Evolutionary conservation across 2,888 invertebrate species (phyloP).

Genomic region (Allygus modestus): DNA sequence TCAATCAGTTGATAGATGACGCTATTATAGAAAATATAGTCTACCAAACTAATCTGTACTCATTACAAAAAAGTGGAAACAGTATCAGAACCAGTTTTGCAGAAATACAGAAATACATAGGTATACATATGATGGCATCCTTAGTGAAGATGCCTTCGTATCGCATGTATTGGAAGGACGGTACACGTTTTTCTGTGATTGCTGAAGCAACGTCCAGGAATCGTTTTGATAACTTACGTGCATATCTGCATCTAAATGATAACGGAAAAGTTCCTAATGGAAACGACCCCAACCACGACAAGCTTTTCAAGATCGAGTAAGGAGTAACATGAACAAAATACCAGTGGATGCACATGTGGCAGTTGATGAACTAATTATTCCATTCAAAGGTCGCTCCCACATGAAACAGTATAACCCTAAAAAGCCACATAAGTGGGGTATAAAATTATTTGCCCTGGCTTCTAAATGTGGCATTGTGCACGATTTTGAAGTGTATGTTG

Average conservation of each 20-base stretch:
- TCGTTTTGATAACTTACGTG: slow-evolving; percentile 66
- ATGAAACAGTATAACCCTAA: slow-evolving; percentile 70
- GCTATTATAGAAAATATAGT: background rate
- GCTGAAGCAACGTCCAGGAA: slow-evolving; percentile 67
- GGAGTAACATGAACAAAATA: slow-evolving; percentile 67
- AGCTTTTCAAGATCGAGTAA: slow-evolving; percentile 68
- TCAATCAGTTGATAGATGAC: slow-evolving; percentile 29
- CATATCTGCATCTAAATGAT: slow-evolving; percentile 49
- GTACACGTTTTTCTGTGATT: slow-evolving; percentile 63
- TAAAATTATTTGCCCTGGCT: slow-evolving; percentile 71
- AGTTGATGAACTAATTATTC: slow-evolving; percentile 71
- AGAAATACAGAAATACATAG: slow-evolving; percentile 69
- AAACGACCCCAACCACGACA: slow-evolving; percentile 64
- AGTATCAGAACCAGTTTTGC: slow-evolving; percentile 62
- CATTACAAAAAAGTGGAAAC: slow-evolving; percentile 63
- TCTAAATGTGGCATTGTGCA: slow-evolving; percentile 70
- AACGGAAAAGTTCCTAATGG: background rate
- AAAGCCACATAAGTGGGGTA: slow-evolving; percentile 72
- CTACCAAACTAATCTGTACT: slow-evolving; percentile 49
- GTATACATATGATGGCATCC: slow-evolving; percentile 68
- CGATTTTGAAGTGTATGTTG: slow-evolving; percentile 71
- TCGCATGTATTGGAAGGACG: slow-evolving; percentile 69
- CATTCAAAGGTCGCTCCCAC: slow-evolving; percentile 70
- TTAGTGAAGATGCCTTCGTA: slow-evolving; percentile 69
- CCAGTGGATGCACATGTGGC: slow-evolving; percentile 69